Percentiles rank a stretch among this genome's conserved stretches.
Conservation (phyloP, 2,888 invertebrate genomes). For the Strigamia crassipes region DNA sequence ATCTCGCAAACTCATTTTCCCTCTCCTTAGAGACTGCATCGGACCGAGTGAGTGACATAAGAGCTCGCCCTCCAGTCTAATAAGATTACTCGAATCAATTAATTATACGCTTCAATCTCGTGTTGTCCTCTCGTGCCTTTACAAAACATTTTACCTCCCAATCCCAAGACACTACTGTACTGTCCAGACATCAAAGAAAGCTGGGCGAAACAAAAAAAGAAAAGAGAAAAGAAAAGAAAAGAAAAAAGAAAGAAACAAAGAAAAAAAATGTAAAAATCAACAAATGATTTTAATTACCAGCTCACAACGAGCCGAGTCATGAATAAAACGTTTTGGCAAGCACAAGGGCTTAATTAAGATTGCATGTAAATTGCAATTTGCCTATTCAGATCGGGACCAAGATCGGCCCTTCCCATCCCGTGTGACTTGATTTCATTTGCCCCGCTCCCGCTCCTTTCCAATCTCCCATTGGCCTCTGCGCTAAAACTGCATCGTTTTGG, state of each 20-base stretch:
- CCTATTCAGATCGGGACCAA: slow-evolving; percentile 45
- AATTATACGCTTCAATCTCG: slow-evolving; percentile 43
- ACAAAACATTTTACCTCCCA: slow-evolving; percentile 30
- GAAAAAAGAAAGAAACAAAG: not conserved
- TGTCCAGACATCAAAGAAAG: not conserved
- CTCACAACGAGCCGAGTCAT: slow-evolving; percentile 45
- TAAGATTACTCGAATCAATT: slow-evolving; percentile 45
- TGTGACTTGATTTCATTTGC: slow-evolving; percentile 21
- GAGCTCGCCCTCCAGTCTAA: slow-evolving; percentile 43
- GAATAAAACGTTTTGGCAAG: slow-evolving; percentile 46
- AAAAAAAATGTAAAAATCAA: not conserved
- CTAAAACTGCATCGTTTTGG: not conserved
- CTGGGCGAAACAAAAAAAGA: not conserved
- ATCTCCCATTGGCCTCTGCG: slow-evolving; percentile 5
- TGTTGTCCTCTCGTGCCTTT: slow-evolving; percentile 17
- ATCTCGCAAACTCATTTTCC: slow-evolving; percentile 28
- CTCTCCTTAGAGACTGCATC: not conserved
- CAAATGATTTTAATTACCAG: slow-evolving; percentile 47
- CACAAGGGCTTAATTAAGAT: slow-evolving; percentile 48
- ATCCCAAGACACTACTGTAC: slow-evolving; percentile 19
- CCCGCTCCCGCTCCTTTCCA: not conserved
- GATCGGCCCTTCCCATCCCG: slow-evolving; percentile 27
- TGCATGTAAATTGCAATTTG: slow-evolving; percentile 46
- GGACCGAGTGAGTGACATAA: slow-evolving; percentile 25
- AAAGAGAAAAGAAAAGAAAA: not conserved